Evolutionary conservation across 2,888 invertebrate genomes (phyloP).

Genomic region (Rugalucina vietnamica): DNA sequence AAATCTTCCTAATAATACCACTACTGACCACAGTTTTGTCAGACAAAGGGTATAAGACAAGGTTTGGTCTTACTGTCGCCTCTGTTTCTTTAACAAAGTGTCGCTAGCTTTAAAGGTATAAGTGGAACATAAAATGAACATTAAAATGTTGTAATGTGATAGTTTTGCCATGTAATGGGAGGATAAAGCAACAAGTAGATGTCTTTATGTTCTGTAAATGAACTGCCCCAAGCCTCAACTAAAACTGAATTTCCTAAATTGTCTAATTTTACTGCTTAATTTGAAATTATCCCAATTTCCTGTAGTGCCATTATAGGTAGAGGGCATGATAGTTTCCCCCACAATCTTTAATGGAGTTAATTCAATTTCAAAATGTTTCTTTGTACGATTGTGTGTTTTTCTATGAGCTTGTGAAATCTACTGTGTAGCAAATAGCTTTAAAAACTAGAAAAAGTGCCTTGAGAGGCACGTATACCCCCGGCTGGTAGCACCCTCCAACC

Average conservation of each 20-base stretch:
- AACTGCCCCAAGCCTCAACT: not conserved
- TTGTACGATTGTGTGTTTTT: too few species aligned
- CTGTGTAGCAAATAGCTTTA: too few species aligned
- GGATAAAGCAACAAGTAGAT: slow-evolving; percentile 26
- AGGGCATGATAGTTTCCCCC: too few species aligned
- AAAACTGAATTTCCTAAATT: not conserved
- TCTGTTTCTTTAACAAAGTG: not conserved
- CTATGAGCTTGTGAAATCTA: too few species aligned
- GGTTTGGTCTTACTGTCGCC: not conserved
- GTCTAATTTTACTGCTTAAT: not conserved
- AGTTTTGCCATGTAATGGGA: not conserved
- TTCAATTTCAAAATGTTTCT: too few species aligned
- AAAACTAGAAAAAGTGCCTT: too few species aligned
- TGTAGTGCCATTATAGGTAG: too few species aligned
- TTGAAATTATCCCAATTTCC: too few species aligned
- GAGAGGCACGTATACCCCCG: too few species aligned
- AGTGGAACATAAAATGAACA: not conserved
- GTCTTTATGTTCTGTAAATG: not conserved
- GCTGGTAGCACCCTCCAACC: too few species aligned
- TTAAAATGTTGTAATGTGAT: slow-evolving; percentile 1
- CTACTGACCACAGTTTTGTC: not conserved
- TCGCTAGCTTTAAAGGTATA: not conserved
- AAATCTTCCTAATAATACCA: not conserved
- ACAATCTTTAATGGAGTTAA: too few species aligned
- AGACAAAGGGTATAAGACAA: not conserved